phyloP scores from a whole-genome alignment of 2,888 invertebrate genomes.

The Plagiodera versicolora region DNA sequence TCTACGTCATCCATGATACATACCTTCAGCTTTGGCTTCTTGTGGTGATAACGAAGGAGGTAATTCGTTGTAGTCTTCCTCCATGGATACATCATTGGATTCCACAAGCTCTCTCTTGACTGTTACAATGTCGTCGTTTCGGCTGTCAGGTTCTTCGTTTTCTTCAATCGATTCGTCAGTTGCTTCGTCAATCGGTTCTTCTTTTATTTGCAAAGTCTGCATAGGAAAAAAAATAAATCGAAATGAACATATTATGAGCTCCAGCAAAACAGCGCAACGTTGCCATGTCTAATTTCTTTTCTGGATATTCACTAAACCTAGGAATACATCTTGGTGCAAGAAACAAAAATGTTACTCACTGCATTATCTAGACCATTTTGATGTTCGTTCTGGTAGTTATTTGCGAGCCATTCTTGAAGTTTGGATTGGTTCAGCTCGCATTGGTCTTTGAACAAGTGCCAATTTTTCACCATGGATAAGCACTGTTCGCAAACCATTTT shows the following conservation, averaged over 20 bases:
- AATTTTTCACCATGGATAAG: slow-evolving; percentile 65
- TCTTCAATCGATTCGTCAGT: slow-evolving; percentile 13
- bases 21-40: slow-evolving; percentile 11
- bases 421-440: slow-evolving; percentile 69
- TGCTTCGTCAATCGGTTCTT: slow-evolving; percentile 39
- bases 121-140: slow-evolving; percentile 10
- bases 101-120: slow-evolving; percentile 31
- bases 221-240: background rate
- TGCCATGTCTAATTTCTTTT: no score
- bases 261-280: no score
- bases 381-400: background rate
- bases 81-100: slow-evolving; percentile 37
- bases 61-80: slow-evolving; percentile 42
- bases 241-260: no score
- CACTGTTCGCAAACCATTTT: slow-evolving; percentile 68
- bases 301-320: no score
- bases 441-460: slow-evolving; percentile 66
- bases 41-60: slow-evolving; percentile 39
- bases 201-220: slow-evolving; percentile 48
- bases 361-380: slow-evolving; percentile 12
- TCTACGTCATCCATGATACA: no score
- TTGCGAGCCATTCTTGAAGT: slow-evolving; percentile 44
- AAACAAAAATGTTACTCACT: slow-evolving; percentile 12
- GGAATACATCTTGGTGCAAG: no score
- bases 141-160: slow-evolving; percentile 10